A percentile compares a stretch with the other conserved stretches of the same genome.
Conservation (phyloP, 2,888 invertebrate species). For the Patella depressa region DNA sequence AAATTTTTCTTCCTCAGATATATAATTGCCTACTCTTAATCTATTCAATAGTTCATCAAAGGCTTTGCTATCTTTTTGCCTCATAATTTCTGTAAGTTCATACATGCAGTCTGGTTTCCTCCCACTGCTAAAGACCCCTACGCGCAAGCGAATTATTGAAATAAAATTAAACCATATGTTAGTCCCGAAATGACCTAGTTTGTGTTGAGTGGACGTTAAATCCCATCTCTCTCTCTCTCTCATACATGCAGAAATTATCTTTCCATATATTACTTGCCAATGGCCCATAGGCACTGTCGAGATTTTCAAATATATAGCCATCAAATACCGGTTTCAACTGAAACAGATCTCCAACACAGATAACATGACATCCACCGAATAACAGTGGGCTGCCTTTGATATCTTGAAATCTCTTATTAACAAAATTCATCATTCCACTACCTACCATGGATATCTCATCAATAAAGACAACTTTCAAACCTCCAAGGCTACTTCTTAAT, state of each 20-base stretch:
- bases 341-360: slow-evolving; percentile 14
- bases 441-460: slow-evolving; percentile 46
- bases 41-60: slow-evolving; percentile 46
- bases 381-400: slow-evolving; percentile 30
- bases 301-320: slow-evolving; percentile 18
- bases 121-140: no score
- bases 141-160: no score
- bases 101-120: no score
- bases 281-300: slow-evolving; percentile 20
- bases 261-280: slow-evolving; percentile 12
- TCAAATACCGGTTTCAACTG: slow-evolving; percentile 30
- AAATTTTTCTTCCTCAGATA: not conserved
- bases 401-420: slow-evolving; percentile 31
- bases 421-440: slow-evolving; percentile 25
- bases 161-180: no score
- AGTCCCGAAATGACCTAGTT: no score
- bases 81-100: slow-evolving; percentile 29
- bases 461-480: slow-evolving; percentile 33
- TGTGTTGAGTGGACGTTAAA: no score
- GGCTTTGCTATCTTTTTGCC: slow-evolving; percentile 31
- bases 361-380: slow-evolving; percentile 18
- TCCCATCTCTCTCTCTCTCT: no score
- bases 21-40: slow-evolving; percentile 36
- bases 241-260: slow-evolving; percentile 35
- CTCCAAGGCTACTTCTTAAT: not conserved